Conservation (phyloP, 2,113 vertebrate genomes). For the Epinephelus fuscoguttatus region DNA sequence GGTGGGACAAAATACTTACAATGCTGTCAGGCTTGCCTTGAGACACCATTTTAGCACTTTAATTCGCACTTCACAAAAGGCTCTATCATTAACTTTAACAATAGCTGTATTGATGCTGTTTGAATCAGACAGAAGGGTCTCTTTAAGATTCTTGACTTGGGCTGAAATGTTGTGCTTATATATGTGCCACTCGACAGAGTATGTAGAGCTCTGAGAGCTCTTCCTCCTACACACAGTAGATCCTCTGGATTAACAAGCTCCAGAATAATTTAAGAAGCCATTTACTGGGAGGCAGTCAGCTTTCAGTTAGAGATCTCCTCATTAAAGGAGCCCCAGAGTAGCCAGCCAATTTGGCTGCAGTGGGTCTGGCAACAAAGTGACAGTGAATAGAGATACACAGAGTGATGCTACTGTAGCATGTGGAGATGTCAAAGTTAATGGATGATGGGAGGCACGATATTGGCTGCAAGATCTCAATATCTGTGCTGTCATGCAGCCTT, state of each 20-base stretch:
- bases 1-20: too few species aligned
- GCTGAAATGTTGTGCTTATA: slow-evolving; percentile 6
- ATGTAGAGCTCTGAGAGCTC: slow-evolving; percentile 1
- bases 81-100: background rate
- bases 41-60: background rate
- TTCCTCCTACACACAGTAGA: background rate
- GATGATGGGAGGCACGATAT: slow-evolving; percentile 33
- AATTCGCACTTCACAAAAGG: background rate
- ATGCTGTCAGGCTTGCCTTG: background rate
- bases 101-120: background rate
- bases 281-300: slow-evolving; percentile 33
- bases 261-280: slow-evolving; percentile 49
- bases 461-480: slow-evolving; percentile 8
- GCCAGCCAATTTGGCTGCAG: slow-evolving; percentile 53
- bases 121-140: background rate
- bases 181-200: background rate
- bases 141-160: background rate
- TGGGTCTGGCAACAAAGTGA: slow-evolving; percentile 46
- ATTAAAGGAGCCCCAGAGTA: slow-evolving; percentile 46
- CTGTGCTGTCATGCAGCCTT: slow-evolving; percentile 19
- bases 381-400: slow-evolving; percentile 39
- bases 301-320: slow-evolving; percentile 41
- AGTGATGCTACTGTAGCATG: background rate
- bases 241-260: slow-evolving; percentile 47
- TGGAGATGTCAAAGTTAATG: slow-evolving; percentile 53